phyloP scores from a whole-genome alignment of 2,797 vertebrate genomes.

The Aldrovandia affinis region DNA sequence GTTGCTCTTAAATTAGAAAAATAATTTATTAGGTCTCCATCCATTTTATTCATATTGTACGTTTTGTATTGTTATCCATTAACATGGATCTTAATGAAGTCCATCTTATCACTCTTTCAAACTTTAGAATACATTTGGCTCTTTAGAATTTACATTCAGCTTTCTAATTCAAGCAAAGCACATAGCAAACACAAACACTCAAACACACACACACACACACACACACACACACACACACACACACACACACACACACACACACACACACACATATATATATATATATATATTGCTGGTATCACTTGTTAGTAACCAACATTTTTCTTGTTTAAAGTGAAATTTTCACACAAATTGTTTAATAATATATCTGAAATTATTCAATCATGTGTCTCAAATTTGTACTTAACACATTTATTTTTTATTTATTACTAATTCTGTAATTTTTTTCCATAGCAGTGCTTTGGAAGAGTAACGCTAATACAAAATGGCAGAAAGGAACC shows the following conservation, averaged over 20 bases:
- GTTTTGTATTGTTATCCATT: constrained; percentile 72
- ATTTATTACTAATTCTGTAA: constrained; percentile 85
- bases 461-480: constrained; percentile 84
- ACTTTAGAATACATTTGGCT: constrained; percentile 83
- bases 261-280: too few species aligned
- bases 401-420: constrained; percentile 88
- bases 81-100: constrained; percentile 86
- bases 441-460: constrained; percentile 84
- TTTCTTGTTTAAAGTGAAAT: constrained; percentile 60
- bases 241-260: too few species aligned
- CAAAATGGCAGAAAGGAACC: constrained; percentile 86
- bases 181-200: constrained; percentile 18
- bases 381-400: constrained; percentile 86
- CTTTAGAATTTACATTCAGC: constrained; percentile 83
- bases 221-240: too few species aligned
- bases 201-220: too few species aligned
- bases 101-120: constrained; percentile 82
- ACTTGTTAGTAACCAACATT: constrained; percentile 79
- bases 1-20: constrained; percentile 64
- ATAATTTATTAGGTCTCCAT: background rate
- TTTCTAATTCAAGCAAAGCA: constrained; percentile 77
- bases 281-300: constrained; percentile 63
- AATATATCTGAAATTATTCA: constrained; percentile 82
- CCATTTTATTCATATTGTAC: constrained; percentile 32
- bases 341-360: constrained; percentile 85